Conservation (phyloP, 2,797 vertebrate species). For the Coreius guichenoti region DNA sequence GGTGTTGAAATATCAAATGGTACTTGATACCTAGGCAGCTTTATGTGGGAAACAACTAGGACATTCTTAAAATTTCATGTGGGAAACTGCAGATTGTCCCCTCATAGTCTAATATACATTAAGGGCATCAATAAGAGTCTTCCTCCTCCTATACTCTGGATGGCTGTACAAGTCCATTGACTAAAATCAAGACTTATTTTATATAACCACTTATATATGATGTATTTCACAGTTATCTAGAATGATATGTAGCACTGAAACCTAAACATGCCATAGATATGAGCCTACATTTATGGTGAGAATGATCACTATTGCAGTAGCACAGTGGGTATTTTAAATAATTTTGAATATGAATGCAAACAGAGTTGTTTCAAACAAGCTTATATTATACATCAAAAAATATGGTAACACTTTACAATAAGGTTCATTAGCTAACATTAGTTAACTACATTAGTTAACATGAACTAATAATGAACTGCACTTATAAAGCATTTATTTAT, state of each 20-base stretch:
- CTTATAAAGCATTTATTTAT: too few species aligned
- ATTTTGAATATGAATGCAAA: constrained; percentile 15
- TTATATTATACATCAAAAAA: neutral
- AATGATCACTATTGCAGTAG: neutral
- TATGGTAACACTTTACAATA: too few species aligned
- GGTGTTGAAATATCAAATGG: constrained; percentile 54
- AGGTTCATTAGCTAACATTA: too few species aligned
- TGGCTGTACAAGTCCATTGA: constrained; percentile 20
- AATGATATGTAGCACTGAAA: constrained; percentile 46
- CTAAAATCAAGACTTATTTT: constrained; percentile 36
- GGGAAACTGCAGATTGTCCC: neutral
- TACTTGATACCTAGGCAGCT: constrained; percentile 56
- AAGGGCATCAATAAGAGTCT: constrained; percentile 25
- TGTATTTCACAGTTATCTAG: constrained; percentile 12
- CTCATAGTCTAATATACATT: neutral
- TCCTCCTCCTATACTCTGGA: constrained; percentile 21
- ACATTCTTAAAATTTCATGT: neutral
- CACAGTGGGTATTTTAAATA: neutral
- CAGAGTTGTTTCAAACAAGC: neutral
- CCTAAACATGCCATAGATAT: constrained; percentile 10
- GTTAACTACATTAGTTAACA: too few species aligned
- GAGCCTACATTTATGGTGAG: neutral
- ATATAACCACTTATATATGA: constrained; percentile 13
- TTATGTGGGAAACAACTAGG: neutral
- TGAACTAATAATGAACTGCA: too few species aligned